Conservation (phyloP, 2,888 invertebrate genomes). For the Flabesymbios commensalis region DNA sequence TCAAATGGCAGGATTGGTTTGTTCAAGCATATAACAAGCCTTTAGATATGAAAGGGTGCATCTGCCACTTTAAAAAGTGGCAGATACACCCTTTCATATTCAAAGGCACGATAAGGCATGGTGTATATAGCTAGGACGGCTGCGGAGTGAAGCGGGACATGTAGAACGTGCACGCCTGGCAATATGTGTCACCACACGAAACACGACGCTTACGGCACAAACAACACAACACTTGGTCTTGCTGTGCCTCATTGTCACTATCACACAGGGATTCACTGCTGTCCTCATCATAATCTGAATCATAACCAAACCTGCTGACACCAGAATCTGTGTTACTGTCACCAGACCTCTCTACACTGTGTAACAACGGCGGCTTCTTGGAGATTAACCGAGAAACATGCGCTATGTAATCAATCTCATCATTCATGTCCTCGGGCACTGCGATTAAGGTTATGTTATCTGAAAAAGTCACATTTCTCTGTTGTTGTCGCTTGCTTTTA, state of each 20-base stretch:
- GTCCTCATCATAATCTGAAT: not conserved
- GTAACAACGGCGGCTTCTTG: not conserved
- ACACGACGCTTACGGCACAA: constrained; percentile 85
- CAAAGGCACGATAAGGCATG: too few relatives aligned
- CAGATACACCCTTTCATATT: too few relatives aligned
- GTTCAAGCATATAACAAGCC: too few relatives aligned
- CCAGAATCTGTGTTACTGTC: not conserved
- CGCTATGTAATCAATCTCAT: not conserved
- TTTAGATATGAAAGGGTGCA: too few relatives aligned
- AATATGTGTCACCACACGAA: constrained; percentile 78
- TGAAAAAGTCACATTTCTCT: constrained; percentile 90
- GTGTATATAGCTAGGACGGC: too few relatives aligned
- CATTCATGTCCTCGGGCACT: constrained; percentile 79
- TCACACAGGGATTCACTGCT: not conserved
- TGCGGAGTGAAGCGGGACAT: constrained; percentile 65
- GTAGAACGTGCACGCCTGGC: constrained; percentile 89
- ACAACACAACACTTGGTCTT: constrained; percentile 74
- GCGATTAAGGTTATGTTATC: constrained; percentile 92
- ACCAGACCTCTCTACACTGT: not conserved
- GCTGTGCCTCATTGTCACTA: not conserved
- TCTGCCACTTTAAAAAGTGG: too few relatives aligned
- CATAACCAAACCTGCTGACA: not conserved
- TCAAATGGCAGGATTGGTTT: too few relatives aligned
- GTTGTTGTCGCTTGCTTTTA: constrained; percentile 22
- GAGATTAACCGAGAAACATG: not conserved